Conservation (phyloP, 2,888 invertebrate genomes). For the Caenorhabditis macrosperma region DNA sequence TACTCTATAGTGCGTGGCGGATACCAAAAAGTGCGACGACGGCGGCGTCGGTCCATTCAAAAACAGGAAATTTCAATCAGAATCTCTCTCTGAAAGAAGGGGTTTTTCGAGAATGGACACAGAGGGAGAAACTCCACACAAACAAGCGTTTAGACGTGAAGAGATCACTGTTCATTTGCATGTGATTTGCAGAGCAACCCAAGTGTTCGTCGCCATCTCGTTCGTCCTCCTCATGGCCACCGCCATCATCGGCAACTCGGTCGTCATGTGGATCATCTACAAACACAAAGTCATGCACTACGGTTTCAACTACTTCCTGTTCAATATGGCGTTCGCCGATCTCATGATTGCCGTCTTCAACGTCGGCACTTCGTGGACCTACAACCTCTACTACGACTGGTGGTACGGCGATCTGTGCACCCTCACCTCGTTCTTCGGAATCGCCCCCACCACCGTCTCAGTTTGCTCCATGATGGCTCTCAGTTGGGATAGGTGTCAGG, state of each 20-base stretch:
- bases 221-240: conserved; percentile 70
- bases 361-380: conserved; percentile 76
- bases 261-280: conserved; percentile 77
- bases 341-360: conserved; percentile 75
- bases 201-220: conserved; percentile 68
- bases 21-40: neutral
- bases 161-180: too few relatives aligned
- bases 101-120: too few relatives aligned
- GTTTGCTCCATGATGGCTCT: conserved; percentile 76
- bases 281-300: conserved; percentile 75
- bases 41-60: too few relatives aligned
- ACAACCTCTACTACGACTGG: conserved; percentile 75
- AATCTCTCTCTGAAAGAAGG: neutral
- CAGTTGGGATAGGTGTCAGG: conserved; percentile 75
- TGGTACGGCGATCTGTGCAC: conserved; percentile 74
- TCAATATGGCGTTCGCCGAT: conserved; percentile 78
- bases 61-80: neutral
- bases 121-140: too few relatives aligned
- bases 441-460: conserved; percentile 74
- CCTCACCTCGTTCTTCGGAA: conserved; percentile 74
- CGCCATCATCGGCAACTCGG: conserved; percentile 73
- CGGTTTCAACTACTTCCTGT: conserved; percentile 76
- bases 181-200: conserved; percentile 59
- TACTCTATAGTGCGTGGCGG: too few relatives aligned
- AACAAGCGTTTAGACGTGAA: too few relatives aligned